phyloP scores from a whole-genome alignment of 2,888 invertebrate species.

The Amiota communis region DNA sequence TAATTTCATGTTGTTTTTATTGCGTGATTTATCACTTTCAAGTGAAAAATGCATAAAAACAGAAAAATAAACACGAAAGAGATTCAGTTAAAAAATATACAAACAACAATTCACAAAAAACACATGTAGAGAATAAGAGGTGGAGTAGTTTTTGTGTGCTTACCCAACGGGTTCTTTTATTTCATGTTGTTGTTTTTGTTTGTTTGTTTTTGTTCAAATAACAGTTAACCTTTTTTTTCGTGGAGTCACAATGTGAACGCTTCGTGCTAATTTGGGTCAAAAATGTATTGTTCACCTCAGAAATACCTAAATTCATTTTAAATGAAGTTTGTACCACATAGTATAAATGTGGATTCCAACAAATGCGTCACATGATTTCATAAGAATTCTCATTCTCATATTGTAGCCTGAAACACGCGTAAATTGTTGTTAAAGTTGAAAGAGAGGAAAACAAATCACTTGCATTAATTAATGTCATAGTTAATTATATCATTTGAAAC shows the following conservation, averaged over 20 bases:
- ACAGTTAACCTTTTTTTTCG: constrained; percentile 19
- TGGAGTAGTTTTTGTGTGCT: too few species aligned
- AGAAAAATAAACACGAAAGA: constrained; percentile 1
- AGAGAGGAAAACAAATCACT: neutral
- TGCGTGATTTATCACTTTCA: constrained; percentile 15
- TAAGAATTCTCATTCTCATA: neutral
- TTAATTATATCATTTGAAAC: constrained; percentile 14
- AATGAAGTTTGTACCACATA: neutral
- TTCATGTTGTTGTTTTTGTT: neutral
- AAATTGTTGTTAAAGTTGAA: neutral
- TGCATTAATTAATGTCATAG: neutral
- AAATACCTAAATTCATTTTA: too few species aligned
- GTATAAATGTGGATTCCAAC: neutral
- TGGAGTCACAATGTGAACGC: neutral
- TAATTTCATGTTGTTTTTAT: constrained; percentile 7
- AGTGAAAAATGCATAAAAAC: constrained; percentile 4
- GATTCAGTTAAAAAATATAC: neutral
- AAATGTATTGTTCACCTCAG: neutral
- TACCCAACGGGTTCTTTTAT: neutral
- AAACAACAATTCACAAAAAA: neutral
- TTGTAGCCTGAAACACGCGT: neutral
- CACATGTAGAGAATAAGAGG: neutral
- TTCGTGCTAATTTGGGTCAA: constrained; percentile 21
- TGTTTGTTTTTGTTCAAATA: neutral
- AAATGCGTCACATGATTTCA: constrained; percentile 23